Conservation (phyloP, 2,888 invertebrate species). For the Aplocera efformata region DNA sequence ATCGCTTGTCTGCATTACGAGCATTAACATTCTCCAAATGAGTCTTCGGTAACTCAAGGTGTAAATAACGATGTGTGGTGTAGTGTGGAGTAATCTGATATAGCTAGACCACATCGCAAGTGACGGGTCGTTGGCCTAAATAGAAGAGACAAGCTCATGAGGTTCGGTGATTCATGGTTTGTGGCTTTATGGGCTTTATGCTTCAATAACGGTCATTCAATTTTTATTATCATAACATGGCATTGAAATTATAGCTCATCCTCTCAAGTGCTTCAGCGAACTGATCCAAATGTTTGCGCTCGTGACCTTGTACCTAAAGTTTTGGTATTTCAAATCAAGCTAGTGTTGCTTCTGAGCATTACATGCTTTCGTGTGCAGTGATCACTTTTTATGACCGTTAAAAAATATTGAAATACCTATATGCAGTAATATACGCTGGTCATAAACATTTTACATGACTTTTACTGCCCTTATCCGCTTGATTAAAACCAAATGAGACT, state of each 20-base stretch:
- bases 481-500: no score
- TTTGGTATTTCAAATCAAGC: no score
- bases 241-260: slow-evolving; percentile 18
- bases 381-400: background rate
- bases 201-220: slow-evolving; percentile 21
- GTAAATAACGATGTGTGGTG: slow-evolving; percentile 31
- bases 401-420: background rate
- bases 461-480: slow-evolving; percentile 1
- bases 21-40: slow-evolving; percentile 14
- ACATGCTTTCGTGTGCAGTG: background rate
- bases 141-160: slow-evolving; percentile 41
- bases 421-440: background rate
- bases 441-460: slow-evolving; percentile 3
- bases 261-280: background rate
- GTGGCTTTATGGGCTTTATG: slow-evolving; percentile 30
- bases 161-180: slow-evolving; percentile 33
- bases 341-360: no score
- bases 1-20: slow-evolving; percentile 11
- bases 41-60: slow-evolving; percentile 23
- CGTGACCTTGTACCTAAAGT: no score
- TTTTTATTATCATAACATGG: slow-evolving; percentile 14
- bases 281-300: no score
- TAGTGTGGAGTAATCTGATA: slow-evolving; percentile 38
- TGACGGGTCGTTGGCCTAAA: slow-evolving; percentile 60
- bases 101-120: slow-evolving; percentile 49